Evolutionary conservation across 2,113 vertebrate species (phyloP).

Genomic region (Polypterus bichir): DNA sequence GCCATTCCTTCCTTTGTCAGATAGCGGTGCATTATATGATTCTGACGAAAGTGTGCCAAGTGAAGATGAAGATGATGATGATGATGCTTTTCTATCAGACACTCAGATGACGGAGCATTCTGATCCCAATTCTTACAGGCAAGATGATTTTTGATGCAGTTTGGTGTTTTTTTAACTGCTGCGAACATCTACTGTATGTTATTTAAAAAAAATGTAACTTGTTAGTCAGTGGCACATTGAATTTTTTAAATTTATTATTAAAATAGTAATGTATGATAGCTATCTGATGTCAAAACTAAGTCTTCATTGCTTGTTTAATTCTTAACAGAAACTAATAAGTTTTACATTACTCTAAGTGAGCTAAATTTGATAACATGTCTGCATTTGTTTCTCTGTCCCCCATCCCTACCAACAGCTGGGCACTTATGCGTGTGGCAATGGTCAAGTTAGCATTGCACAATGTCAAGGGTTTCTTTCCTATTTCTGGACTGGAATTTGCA

Average conservation of each 20-base stretch:
- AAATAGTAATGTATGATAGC: no score
- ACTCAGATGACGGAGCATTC: constrained; percentile 85
- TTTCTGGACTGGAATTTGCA: constrained; percentile 81
- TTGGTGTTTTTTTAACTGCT: not conserved
- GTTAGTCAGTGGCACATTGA: no score
- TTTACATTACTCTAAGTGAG: no score
- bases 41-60: constrained; percentile 92
- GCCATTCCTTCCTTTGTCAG: constrained; percentile 90
- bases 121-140: constrained; percentile 92
- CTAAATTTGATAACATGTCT: no score
- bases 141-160: constrained; percentile 10
- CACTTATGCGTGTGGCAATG: constrained; percentile 83
- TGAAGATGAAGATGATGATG: constrained; percentile 77
- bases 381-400: no score
- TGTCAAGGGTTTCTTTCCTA: constrained; percentile 84
- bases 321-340: no score
- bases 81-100: constrained; percentile 82
- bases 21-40: constrained; percentile 81
- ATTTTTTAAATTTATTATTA: no score
- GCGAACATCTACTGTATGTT: not conserved
- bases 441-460: constrained; percentile 84
- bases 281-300: no score
- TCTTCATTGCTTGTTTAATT: no score
- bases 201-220: no score
- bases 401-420: constrained; percentile 59